phyloP scores from a whole-genome alignment of 2,113 vertebrate species.

The Porphyrio hochstetteri region DNA sequence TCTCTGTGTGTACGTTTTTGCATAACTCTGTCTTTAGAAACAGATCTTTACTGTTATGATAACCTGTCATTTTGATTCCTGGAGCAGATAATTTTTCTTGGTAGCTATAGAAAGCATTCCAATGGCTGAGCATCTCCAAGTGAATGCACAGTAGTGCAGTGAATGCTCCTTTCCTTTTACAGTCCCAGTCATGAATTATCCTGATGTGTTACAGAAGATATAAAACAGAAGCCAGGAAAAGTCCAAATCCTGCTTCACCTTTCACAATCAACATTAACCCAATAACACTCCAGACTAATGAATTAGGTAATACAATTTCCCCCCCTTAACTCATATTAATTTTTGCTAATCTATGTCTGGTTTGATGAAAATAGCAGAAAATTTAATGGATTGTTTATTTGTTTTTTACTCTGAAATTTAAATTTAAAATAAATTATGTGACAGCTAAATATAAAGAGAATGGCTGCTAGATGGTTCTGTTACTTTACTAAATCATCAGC shows the following conservation, averaged over 20 bases:
- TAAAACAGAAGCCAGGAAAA: not conserved
- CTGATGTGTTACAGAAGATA: not conserved
- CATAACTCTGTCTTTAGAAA: not conserved
- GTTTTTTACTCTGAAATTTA: not conserved
- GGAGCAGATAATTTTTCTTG: not conserved
- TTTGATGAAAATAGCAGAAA: not conserved
- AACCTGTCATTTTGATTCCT: not conserved
- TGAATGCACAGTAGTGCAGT: not conserved
- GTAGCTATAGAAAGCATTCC: not conserved
- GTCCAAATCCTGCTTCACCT: not conserved
- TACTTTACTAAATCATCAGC: not conserved
- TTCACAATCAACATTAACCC: not conserved
- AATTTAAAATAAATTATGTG: not conserved
- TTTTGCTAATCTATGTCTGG: not conserved
- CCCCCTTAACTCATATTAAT: not conserved
- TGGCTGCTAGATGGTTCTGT: not conserved
- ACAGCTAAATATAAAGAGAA: not conserved
- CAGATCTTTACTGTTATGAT: not conserved
- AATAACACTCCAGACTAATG: not conserved
- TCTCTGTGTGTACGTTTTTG: not conserved
- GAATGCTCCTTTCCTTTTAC: not conserved
- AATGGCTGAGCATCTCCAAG: not conserved
- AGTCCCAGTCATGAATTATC: not conserved
- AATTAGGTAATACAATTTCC: not conserved
- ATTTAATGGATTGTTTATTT: not conserved